Conservation (phyloP, 2,888 invertebrate genomes). For the Cheilosia urbana region DNA sequence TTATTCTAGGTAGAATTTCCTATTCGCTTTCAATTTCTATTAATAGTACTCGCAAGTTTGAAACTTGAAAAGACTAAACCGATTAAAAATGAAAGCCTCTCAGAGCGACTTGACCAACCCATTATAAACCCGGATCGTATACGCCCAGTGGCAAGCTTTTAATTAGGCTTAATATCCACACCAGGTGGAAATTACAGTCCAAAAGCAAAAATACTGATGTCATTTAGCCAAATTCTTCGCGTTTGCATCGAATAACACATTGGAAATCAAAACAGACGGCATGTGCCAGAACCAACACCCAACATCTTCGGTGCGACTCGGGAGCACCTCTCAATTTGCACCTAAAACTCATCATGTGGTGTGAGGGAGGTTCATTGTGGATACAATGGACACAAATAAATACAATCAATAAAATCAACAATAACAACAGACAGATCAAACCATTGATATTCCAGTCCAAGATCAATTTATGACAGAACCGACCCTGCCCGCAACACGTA, state of each 20-base stretch:
- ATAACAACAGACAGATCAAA: constrained; percentile 26
- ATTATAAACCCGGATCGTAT: background rate
- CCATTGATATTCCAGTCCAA: constrained; percentile 60
- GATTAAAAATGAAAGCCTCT: constrained; percentile 8
- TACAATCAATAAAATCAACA: constrained; percentile 29
- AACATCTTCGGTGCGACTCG: constrained; percentile 8
- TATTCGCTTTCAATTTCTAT: too few relatives aligned
- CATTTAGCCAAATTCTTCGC: constrained; percentile 24
- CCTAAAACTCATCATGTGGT: constrained; percentile 1
- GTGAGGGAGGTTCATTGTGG: constrained; percentile 8
- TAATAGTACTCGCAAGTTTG: too few relatives aligned
- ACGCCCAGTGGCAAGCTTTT: constrained; percentile 24
- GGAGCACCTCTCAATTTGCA: constrained; percentile 26
- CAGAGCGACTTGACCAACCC: background rate
- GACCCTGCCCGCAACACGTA: constrained; percentile 51
- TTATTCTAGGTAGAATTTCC: too few relatives aligned
- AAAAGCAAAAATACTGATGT: constrained; percentile 28
- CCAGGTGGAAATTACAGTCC: background rate
- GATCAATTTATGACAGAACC: constrained; percentile 57
- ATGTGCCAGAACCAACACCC: constrained; percentile 21
- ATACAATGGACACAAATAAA: constrained; percentile 34
- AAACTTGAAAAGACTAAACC: background rate
- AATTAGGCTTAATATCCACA: constrained; percentile 29
- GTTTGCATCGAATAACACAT: constrained; percentile 16
- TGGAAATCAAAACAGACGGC: background rate